Base-by-base conservation (phyloP, 2,797 vertebrate genomes). In the Sebastes itinus region DNA sequence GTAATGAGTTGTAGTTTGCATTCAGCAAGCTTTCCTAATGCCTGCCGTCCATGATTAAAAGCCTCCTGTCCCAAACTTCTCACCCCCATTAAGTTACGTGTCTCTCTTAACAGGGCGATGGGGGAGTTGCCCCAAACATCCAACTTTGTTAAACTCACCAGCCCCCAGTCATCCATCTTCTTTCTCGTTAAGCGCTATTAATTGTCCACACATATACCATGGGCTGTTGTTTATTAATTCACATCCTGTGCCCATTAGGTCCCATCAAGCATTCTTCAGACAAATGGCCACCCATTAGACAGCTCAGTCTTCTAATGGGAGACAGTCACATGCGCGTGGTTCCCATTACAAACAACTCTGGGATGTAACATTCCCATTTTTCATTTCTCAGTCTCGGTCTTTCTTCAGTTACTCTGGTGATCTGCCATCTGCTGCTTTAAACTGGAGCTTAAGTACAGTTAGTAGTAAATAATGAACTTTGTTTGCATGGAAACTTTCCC, bases 151-250 rank as follows among this genome's bases (percentile, higher is more conserved):
- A 77, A 92, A 83, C 66, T 76, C 66, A 67, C 72, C 60, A 79
- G 33, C 59, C 22, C 28, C 25, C 33, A 62, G 55, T 90, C 85
- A 89, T 93, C 83, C 81, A 84, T 94, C 92, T 93, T 87, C 63
- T 77, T 79, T 78, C 91, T 94, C 52, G 33, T 95, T 93, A 93
- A 79, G 78, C 70, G 58, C 90, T 91, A 93, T 95, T 95, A 95
- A 94, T 94, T 94, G 91, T 87, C 90, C 76, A 80, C 87, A 89
- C 89, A 85, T 93, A 90, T 91, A 89, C 68, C 79, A 46, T 74
- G 68, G 68, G 75, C 75, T 32, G 66, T 88, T 94, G 92, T 94
- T 94, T 95, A 95, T 95, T 95, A 94, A 95, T 95, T 94, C 91
- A 89, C 90, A 91, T 85, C 86, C 90, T 84, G 73, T 88, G 89